phyloP scores from a whole-genome alignment of 2,888 invertebrate genomes.

The Pseudococcus viburni region DNA sequence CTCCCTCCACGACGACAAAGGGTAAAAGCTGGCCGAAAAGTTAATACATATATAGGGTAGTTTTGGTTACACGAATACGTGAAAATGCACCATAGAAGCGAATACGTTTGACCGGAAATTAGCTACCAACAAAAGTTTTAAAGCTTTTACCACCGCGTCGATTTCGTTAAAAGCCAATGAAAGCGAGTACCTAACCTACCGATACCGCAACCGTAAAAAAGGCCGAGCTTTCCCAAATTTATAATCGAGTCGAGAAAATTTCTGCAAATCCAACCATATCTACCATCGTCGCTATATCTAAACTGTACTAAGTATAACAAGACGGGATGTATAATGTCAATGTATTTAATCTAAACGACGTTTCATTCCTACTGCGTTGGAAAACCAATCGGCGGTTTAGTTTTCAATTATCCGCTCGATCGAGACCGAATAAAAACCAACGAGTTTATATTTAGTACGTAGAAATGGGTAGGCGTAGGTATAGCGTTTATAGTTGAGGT shows the following conservation, averaged over 20 bases:
- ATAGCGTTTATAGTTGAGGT: no score
- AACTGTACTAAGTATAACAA: not conserved
- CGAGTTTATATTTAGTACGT: not conserved
- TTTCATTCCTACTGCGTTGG: not conserved
- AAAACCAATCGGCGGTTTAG: constrained; percentile 5
- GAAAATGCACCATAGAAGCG: constrained; percentile 2
- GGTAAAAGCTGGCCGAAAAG: not conserved
- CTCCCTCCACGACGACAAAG: not conserved
- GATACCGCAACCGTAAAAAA: constrained; percentile 53
- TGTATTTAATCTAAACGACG: constrained; percentile 34
- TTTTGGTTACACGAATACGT: not conserved
- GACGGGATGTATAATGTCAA: not conserved
- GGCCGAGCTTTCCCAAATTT: constrained; percentile 33
- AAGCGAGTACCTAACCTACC: constrained; percentile 38
- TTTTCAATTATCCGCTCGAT: constrained; percentile 37
- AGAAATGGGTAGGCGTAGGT: no score
- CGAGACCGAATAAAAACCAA: not conserved
- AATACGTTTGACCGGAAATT: constrained; percentile 61
- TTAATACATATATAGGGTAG: constrained; percentile 1
- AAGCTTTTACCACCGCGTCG: constrained; percentile 59
- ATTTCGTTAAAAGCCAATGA: constrained; percentile 51
- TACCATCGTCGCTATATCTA: not conserved
- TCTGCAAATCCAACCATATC: constrained; percentile 17
- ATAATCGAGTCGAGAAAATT: constrained; percentile 33
- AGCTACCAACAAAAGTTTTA: constrained; percentile 59